phyloP scores from a whole-genome alignment of 2,888 invertebrate genomes.

The Trichogramma evanescens region DNA sequence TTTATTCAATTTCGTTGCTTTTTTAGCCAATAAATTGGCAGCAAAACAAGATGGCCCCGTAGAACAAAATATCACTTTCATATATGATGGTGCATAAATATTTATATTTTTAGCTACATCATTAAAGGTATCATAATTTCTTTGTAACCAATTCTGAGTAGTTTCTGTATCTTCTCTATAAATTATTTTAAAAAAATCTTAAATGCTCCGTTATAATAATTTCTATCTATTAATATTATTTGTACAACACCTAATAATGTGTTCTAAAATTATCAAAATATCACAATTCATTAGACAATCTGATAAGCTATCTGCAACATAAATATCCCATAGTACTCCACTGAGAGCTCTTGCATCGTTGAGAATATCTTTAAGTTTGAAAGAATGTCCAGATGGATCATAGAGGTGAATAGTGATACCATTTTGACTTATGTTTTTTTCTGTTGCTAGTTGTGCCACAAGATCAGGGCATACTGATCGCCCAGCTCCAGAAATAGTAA shows the following conservation, averaged over 20 bases:
- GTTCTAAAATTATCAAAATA: conserved; percentile 52
- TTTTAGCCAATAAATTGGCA: conserved; percentile 50
- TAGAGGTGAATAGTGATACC: conserved; percentile 36
- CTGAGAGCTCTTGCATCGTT: conserved; percentile 22
- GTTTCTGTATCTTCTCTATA: conserved; percentile 32
- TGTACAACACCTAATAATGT: conserved; percentile 35
- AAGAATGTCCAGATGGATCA: conserved; percentile 29
- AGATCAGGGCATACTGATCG: conserved; percentile 30
- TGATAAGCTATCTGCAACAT: conserved; percentile 47
- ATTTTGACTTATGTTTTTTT: conserved; percentile 27
- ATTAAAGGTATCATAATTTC: conserved; percentile 42
- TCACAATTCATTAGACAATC: conserved; percentile 50
- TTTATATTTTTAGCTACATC: conserved; percentile 51
- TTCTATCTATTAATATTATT: not conserved
- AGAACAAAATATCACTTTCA: conserved; percentile 53
- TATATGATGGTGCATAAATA: conserved; percentile 46
- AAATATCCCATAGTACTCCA: conserved; percentile 34
- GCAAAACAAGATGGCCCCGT: conserved; percentile 55
- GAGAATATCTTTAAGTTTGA: conserved; percentile 30
- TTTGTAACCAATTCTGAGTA: conserved; percentile 30
- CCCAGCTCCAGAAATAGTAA: conserved; percentile 36
- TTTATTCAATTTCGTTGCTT: conserved; percentile 44
- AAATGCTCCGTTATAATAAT: conserved; percentile 9
- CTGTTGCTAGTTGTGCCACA: conserved; percentile 32
- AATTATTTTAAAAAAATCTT: conserved; percentile 37